Conservation (phyloP, 2,888 invertebrate species). For the Mechanitis mazaeus region DNA sequence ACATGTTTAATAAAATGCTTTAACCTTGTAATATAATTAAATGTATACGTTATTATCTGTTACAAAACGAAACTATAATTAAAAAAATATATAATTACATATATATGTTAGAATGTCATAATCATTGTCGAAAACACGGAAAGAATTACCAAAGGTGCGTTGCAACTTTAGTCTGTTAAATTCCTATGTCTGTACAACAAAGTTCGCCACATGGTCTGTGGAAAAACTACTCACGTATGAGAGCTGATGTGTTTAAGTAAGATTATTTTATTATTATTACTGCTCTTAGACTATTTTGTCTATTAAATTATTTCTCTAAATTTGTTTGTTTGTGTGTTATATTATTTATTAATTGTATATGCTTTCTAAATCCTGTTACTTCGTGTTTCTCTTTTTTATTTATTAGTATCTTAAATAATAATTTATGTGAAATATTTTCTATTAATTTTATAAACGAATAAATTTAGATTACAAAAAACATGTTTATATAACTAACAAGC, state of each 20-base stretch:
- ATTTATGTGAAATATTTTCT: not conserved
- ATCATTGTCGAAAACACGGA: slow-evolving; percentile 28
- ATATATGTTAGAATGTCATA: slow-evolving; percentile 26
- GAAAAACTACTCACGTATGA: slow-evolving; percentile 4
- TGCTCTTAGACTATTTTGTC: too few relatives aligned
- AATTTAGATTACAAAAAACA: not conserved
- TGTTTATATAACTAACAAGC: not conserved
- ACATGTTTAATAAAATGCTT: not conserved
- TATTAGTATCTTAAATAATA: too few relatives aligned
- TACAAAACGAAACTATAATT: slow-evolving; percentile 9
- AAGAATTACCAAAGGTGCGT: slow-evolving; percentile 27
- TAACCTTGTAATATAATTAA: not conserved
- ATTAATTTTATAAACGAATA: not conserved
- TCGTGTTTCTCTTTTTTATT: too few relatives aligned
- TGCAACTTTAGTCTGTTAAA: slow-evolving; percentile 28
- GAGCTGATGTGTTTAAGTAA: too few relatives aligned
- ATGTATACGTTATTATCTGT: not conserved
- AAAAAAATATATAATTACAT: slow-evolving; percentile 21
- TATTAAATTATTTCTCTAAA: too few relatives aligned
- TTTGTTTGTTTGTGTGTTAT: too few relatives aligned
- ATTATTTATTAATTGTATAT: too few relatives aligned
- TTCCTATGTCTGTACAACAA: slow-evolving; percentile 24
- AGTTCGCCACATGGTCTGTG: slow-evolving; percentile 21
- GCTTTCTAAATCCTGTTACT: too few relatives aligned
- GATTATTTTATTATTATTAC: too few relatives aligned